Base-by-base conservation (phyloP, 2,888 invertebrate species). In the Ormyrus nitidulus region DNA sequence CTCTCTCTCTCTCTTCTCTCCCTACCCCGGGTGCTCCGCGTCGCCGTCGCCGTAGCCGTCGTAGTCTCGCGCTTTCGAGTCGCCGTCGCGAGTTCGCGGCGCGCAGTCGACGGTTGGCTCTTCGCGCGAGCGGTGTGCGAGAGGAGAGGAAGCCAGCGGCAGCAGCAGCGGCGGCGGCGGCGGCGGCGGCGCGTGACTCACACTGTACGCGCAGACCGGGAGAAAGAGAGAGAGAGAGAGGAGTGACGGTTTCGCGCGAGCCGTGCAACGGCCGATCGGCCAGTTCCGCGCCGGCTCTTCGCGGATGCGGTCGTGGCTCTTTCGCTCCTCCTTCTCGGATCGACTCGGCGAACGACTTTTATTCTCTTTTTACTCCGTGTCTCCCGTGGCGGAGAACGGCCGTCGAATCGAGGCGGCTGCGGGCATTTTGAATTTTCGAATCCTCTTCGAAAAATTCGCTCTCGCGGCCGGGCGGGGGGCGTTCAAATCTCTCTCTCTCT, bases 201-300 rank as follows among this genome's bases (percentile, higher is more conserved):
- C 19, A 34, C 34, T 34, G 34, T 34, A 44, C 64, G n/a, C 13
- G 64, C 10, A 11, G 11, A 46, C 48, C 6, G 64, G 3, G 54
- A 46, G 68, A 44, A 58, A 34, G 44, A 68, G 68, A 13, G 64
- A 49, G n/a, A 13, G 46, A 56, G 56, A n/a, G 8, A 46, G 49
- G 11, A 65, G 11, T 46, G 46, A 68, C 76, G 71, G 80, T 66
- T 71, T 68, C 77, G 84, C 58, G 65, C 84, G 19, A 46, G 44
- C 70, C 64, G 56, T 46, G 62, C 68, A 7, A 48, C 56, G 83
- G 84, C 85, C 86, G 86, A 85, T 86, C 89, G 89, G 88, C 89
- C 90, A 90, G 90, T 90, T 90, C 89, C 87, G 89, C 88, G 88
- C 88, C 89, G 89, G 87, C 88, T 84, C 87, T 86, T 86, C 86